Evolutionary conservation across 2,113 vertebrate species (phyloP), one percentile per base, ranked within the genome.

Genomic region (Acrocephalus kingi): DNA sequence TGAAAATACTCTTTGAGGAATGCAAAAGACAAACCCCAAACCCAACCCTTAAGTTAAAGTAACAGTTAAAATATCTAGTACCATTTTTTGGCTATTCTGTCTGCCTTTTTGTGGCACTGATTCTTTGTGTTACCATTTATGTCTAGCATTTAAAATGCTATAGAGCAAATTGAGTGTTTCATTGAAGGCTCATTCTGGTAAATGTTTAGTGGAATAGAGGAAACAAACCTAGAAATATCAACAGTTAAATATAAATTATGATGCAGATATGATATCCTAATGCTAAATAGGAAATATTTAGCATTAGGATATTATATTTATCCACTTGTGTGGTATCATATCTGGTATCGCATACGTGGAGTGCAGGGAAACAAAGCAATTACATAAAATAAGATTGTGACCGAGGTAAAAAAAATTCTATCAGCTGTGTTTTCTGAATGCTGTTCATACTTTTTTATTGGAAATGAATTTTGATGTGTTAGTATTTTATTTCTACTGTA

Each of bases 1-100:
- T 87, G 79, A 85, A 83, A 93, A 67, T 74, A 13, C 45, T 96
- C 46, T 74, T 86, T 88, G 74, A 91, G 33, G 87, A 88, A 86
- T 74, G 48, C 10, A 37, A 68, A 63, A 84, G 49, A 45, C 69
- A 79, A 55, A 15, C 1, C 11, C 23, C 33, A 58, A 58, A 21
- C 15, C 1, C 25, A 33, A 8, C 5, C 3, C 11, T 48, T 46
- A 51, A 75, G 21, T 89, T 92, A 64, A 87, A 84, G n/a, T 45
- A 87, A 41, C 49, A 91, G 74, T 59, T 45, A 81, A 74, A 83
- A 67, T 87, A 77, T 51, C 56, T 21, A 35, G 43, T 61, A 37
- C 24, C 28, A 4, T 59, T 89, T 73, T 74, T 8, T 0, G 18
- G 10, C 7, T 79, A 48, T 89, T 82, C 63, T 14, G 0, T n/a